Evolutionary conservation across 2,888 invertebrate genomes (phyloP), one percentile per base, ranked within the genome.

Genomic region (Melinopterus prodromus): DNA sequence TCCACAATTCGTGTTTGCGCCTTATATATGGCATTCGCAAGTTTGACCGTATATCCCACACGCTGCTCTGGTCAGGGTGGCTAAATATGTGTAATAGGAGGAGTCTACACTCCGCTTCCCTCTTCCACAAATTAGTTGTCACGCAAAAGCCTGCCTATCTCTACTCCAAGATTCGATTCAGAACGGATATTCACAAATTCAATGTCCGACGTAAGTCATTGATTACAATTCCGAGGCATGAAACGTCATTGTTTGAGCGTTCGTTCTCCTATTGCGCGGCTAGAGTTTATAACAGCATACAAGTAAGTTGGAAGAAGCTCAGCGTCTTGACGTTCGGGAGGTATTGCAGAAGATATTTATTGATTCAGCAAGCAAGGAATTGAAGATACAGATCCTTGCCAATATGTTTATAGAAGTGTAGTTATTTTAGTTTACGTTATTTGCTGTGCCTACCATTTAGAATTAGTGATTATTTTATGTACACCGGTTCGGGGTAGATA

Each of bases 191-290:
- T 9, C 53, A 53, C 12, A 53, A 53, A 3, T 1, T 71, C n/a
- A 71, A 71, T 16, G 15, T 71, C 12, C 16, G 71, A 14, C 12
- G 35, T 14, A 12, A 35, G 15, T 26, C 16, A 14, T 16, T 71
- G 7, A 71, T 71, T 71, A 35, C 71, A 26, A 12, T 35, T 12
- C 71, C 16, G 16, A 35, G 26, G 26, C 71, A 71, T 12, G 5
- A 16, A 14, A 15, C 16, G 5, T 26, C 71, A 14, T 71, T 71
- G 16, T 71, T 71, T 71, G 71, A 71, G 16, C 12, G 71, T 12
- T 71, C 71, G 16, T 71, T 71, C 35, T 26, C 71, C 15, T 71
- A 71, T 71, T 14, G 35, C 15, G 35, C 15, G 16, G 53, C 53
- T 12, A 53, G 12, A 6, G 3, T 26, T 26, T 26, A 26, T 26